phyloP scores from a whole-genome alignment of 1,140 invertebrate species.

The Metaphire vulgaris region DNA sequence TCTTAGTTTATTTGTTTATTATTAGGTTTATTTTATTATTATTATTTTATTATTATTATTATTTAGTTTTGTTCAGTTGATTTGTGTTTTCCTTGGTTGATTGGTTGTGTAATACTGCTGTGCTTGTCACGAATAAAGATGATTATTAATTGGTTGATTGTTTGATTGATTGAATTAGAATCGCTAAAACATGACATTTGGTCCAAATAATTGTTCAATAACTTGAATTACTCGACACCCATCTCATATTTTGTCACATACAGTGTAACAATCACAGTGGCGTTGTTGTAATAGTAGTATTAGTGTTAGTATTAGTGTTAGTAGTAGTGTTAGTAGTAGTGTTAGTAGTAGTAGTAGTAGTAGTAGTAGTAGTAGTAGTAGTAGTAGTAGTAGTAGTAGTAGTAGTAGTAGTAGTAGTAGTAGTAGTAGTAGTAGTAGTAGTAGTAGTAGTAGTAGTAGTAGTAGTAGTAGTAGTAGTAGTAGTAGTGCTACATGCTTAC shows the following conservation, averaged over 20 bases:
- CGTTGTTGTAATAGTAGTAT: no score
- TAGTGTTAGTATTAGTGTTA: neutral
- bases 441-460: neutral
- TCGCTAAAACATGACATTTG: no score
- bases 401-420: conserved; percentile 12
- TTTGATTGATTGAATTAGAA: no score
- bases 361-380: conserved; percentile 17
- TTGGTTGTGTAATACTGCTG: no score
- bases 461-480: neutral
- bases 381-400: conserved; percentile 17
- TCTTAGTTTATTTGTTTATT: neutral
- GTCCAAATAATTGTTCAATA: no score
- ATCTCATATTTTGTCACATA: no score
- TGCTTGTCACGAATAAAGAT: no score
- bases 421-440: neutral
- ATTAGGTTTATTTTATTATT: neutral
- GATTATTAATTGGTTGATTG: no score
- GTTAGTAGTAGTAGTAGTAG: neutral
- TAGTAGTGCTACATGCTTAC: neutral
- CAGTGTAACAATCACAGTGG: no score
- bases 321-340: conserved; percentile 5
- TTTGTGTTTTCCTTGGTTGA: no score
- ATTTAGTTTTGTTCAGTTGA: neutral
- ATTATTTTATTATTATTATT: neutral
- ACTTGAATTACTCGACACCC: no score